Conservation (phyloP, 2,797 vertebrate genomes). For the Halcyon badia region DNA sequence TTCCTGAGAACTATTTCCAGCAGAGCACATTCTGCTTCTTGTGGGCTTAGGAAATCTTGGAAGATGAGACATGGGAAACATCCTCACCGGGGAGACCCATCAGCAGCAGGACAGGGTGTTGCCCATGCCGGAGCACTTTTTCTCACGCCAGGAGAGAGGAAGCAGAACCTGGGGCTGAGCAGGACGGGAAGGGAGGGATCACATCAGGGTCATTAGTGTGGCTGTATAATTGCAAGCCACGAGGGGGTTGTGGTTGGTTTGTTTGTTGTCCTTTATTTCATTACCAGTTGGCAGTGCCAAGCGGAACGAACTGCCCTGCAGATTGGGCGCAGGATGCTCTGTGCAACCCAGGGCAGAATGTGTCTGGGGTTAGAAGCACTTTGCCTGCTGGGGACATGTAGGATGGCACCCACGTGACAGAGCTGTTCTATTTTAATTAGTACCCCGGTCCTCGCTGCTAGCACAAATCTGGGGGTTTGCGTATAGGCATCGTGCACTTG, state of each 20-base stretch:
- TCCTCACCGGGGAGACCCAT: neutral
- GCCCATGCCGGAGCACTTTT: accelerated
- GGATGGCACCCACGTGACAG: neutral
- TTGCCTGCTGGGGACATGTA: neutral
- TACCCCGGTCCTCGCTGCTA: neutral
- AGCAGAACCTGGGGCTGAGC: neutral
- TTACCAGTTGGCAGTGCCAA: neutral
- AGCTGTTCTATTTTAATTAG: neutral
- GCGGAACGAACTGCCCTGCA: neutral
- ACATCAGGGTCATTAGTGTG: neutral
- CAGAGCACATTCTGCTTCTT: neutral
- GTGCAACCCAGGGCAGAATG: accelerated
- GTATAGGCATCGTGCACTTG: accelerated
- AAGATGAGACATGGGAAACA: neutral
- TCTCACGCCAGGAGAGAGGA: neutral
- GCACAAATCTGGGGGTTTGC: neutral
- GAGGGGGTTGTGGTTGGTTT: neutral
- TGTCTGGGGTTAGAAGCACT: neutral
- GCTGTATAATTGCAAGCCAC: neutral
- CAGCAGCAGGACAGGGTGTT: neutral
- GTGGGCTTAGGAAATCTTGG: neutral
- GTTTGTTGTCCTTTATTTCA: neutral
- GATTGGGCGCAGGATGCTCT: accelerated
- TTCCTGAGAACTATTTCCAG: neutral
- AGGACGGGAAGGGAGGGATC: neutral